These are phyloP conservation scores for Drosophila erecta DNA, from an alignment of 1,140 invertebrate species.

Conservation along the genomic window DNA sequence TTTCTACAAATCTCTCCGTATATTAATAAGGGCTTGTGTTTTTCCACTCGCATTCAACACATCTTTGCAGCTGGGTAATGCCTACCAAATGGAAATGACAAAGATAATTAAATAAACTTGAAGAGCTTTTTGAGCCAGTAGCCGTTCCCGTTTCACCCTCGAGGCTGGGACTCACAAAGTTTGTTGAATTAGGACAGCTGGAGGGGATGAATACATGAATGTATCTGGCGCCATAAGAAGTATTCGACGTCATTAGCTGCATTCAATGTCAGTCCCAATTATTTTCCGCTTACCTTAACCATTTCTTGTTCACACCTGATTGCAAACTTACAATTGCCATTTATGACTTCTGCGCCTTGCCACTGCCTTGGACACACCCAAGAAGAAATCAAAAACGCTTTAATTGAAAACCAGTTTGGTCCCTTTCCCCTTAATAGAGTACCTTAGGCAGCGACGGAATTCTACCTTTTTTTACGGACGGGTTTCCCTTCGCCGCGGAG, in stretches of 20 bases:
- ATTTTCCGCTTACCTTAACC: constrained; percentile 8
- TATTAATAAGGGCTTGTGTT: background rate
- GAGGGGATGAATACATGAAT: constrained; percentile 5
- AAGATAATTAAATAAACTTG: constrained; percentile 75
- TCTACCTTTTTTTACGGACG: constrained; percentile 23
- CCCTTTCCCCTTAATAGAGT: constrained; percentile 9
- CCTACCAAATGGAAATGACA: constrained; percentile 62
- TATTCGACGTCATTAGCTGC: constrained; percentile 75
- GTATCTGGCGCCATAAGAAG: constrained; percentile 27
- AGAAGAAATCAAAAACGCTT: constrained; percentile 58
- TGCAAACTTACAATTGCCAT: constrained; percentile 53
- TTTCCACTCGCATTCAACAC: constrained; percentile 8
- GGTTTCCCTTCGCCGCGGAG: constrained; percentile 1
- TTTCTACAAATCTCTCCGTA: background rate
- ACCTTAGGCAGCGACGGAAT: constrained; percentile 10
- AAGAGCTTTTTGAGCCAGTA: constrained; percentile 65
- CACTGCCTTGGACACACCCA: constrained; percentile 2
- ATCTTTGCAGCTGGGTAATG: constrained; percentile 20
- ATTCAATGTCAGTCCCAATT: constrained; percentile 47
- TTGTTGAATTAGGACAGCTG: constrained; percentile 16
- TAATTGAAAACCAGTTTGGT: constrained; percentile 78
- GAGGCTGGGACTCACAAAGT: background rate
- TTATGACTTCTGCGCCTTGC: constrained; percentile 5
- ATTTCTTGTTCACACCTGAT: constrained; percentile 71
- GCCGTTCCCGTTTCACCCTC: constrained; percentile 21